Conservation (phyloP, 2,113 vertebrate species). For the Ciconia boyciana region DNA sequence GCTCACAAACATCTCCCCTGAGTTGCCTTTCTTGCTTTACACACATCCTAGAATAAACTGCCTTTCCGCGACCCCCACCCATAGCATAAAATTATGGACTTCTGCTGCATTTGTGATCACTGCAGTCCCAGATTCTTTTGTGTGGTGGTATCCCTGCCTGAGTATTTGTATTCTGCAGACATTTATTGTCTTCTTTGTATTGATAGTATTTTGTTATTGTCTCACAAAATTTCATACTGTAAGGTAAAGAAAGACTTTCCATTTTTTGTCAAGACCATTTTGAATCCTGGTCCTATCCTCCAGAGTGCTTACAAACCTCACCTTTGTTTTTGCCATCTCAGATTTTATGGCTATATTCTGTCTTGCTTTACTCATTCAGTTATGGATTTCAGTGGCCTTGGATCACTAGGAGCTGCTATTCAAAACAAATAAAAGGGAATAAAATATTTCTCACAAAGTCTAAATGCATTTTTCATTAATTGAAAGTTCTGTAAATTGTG, state of each 20-base stretch:
- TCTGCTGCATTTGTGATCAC: background rate
- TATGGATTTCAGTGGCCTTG: background rate
- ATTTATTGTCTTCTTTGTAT: background rate
- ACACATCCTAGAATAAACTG: background rate
- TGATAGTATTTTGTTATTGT: background rate
- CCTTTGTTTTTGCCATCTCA: background rate
- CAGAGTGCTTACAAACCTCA: background rate
- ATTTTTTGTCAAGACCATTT: background rate
- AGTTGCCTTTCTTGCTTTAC: background rate
- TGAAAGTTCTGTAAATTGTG: background rate
- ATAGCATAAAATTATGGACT: background rate
- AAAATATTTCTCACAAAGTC: background rate
- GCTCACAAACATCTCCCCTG: background rate
- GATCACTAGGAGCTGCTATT: background rate
- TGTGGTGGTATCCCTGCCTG: background rate
- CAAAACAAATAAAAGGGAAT: background rate
- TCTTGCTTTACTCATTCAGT: background rate
- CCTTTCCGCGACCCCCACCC: fast-evolving
- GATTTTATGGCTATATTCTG: background rate
- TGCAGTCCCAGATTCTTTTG: background rate
- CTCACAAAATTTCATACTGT: background rate
- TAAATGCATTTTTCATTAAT: background rate
- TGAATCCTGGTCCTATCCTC: background rate
- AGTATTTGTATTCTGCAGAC: background rate
- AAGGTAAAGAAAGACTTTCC: background rate